A percentile compares a stretch with the other conserved stretches of the same genome.
Conservation (phyloP, 2,113 vertebrate species). For the Menidia beryllina region DNA sequence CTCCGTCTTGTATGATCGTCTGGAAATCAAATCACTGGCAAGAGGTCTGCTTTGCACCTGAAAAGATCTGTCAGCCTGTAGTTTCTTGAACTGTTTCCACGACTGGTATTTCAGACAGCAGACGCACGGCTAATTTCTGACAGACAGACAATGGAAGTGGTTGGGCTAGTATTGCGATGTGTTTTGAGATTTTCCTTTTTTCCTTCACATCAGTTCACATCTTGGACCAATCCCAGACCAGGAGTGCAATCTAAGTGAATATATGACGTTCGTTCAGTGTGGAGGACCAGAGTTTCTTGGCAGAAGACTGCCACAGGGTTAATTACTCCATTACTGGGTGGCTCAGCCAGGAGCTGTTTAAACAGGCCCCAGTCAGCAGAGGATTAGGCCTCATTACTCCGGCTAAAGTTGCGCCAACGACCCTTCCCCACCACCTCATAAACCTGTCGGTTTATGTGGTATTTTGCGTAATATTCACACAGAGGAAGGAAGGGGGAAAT, state of each 20-base stretch:
- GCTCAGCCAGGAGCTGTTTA: constrained; percentile 90
- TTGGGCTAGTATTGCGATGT: constrained; percentile 27
- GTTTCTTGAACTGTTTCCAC: constrained; percentile 60
- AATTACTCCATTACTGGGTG: constrained; percentile 99
- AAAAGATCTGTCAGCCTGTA: constrained; percentile 48
- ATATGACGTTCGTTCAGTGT: background rate
- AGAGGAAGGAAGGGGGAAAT: constrained; percentile 20
- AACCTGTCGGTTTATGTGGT: constrained; percentile 83
- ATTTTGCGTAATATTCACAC: constrained; percentile 89
- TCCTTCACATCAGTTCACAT: constrained; percentile 29
- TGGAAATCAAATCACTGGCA: constrained; percentile 76
- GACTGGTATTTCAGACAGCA: constrained; percentile 44
- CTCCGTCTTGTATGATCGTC: constrained; percentile 78
- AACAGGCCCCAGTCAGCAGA: constrained; percentile 89
- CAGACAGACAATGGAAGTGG: constrained; percentile 36
- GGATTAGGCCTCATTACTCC: constrained; percentile 99
- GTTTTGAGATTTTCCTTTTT: constrained; percentile 6
- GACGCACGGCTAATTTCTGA: constrained; percentile 16
- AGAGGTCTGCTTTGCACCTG: constrained; percentile 60
- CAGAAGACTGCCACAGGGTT: constrained; percentile 88
- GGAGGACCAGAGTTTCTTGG: constrained; percentile 54
- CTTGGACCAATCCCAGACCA: constrained; percentile 31
- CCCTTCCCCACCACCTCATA: constrained; percentile 84
- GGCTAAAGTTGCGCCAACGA: constrained; percentile 93
- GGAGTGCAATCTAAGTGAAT: constrained; percentile 16